phyloP scores from a whole-genome alignment of 2,797 vertebrate genomes.

The Ciconia nigra region DNA sequence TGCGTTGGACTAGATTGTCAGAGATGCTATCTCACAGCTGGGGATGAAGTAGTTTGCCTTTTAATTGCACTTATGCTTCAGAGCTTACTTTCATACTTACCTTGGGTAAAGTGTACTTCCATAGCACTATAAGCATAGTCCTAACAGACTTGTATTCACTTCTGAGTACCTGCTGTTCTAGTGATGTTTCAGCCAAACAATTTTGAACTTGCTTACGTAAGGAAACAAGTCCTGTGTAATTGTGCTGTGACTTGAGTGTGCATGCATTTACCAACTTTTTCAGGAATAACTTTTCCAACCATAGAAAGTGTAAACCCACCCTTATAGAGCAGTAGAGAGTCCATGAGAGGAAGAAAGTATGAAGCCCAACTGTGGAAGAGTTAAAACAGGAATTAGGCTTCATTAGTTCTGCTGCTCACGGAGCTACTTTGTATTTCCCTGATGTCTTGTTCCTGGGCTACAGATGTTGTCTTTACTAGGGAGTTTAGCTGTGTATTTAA shows the following conservation, averaged over 20 bases:
- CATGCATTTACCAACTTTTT: not conserved
- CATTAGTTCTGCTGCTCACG: not conserved
- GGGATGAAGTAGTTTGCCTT: not conserved
- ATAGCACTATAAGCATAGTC: fast-evolving
- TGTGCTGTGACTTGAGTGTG: not conserved
- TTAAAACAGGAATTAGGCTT: not conserved
- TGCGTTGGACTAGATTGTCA: not conserved
- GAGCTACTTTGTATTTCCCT: not conserved
- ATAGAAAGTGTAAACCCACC: not conserved
- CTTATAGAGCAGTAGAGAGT: not conserved
- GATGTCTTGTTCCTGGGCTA: not conserved
- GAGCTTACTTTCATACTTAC: not conserved
- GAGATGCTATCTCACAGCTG: not conserved
- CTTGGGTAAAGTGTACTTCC: not conserved
- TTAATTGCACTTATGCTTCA: not conserved
- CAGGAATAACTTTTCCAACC: not conserved
- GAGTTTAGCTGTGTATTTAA: not conserved
- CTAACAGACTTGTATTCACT: not conserved
- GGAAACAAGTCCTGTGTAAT: not conserved
- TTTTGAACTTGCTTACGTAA: not conserved
- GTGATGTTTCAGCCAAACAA: not conserved
- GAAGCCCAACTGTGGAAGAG: not conserved
- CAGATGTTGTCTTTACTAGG: not conserved
- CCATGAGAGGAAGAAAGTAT: not conserved
- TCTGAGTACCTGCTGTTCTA: not conserved